Base-by-base conservation (phyloP, 2,113 vertebrate species). In the Vulpes vulpes region DNA sequence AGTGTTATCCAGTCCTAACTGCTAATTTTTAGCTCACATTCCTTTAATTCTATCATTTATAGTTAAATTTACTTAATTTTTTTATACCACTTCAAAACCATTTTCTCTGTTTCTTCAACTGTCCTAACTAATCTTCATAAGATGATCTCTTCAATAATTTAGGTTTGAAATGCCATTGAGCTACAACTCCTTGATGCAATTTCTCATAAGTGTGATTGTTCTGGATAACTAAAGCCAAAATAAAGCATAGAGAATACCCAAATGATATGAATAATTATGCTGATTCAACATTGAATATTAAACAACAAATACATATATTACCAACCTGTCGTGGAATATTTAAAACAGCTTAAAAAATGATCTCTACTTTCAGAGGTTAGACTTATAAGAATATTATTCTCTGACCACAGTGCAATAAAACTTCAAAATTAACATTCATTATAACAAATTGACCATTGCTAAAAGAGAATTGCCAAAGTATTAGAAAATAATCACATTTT, bases 391-490 rank as follows among this genome's bases (percentile, higher is more conserved):
- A 22, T 11, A 7, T 80, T 64, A 80, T 80, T 96, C 12, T 80
- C 35, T 80, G 9, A 81, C 2, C 0, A 67, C 19, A 57, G 15
- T 53, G 9, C 7, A 87, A 55, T 67, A 81, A 88, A 62, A 80
- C 19, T 67, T 17, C 38, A 91, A 90, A 82, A n/a, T 93, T 73
- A 80, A 62, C 11, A 79, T 0, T 82, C 30, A 62, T 2, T 80
- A 27, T 53, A 55, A 84, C 1, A 78, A 93, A 35, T 11, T 23
- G 79, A 84, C 2, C 22, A 38, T 81, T 71, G 2, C 23, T 49
- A 51, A 15, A 82, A 85, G 95, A 95, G 95, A 95, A 86, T 78
- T 95, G 15, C 23, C 14, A 38, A 86, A 92, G 8, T 85, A 43
- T 85, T 69, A 93, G 25, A 81, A 95, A 89, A 49, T n/a, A 82